A percentile compares a stretch with the other conserved stretches of the same genome.
These are phyloP conservation scores for Pipistrellus pipistrellus DNA, from an alignment of 2,797 vertebrate genomes.

Conservation along the genomic window DNA sequence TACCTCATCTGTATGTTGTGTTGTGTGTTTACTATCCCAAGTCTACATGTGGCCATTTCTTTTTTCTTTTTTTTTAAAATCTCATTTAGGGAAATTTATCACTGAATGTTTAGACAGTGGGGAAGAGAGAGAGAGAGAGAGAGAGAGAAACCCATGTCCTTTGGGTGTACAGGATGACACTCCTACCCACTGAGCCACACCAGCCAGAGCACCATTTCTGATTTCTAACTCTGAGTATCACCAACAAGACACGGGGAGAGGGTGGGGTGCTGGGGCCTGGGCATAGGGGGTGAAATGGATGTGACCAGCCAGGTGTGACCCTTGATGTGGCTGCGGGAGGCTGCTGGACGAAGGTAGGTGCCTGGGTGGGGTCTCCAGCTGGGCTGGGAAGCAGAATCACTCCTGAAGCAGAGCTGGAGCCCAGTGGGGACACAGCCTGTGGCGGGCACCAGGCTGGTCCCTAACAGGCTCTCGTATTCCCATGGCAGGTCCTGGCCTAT, in stretches of 20 bases:
- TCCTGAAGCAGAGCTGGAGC: background rate
- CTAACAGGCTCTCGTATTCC: slow-evolving; percentile 53
- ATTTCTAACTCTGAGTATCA: background rate
- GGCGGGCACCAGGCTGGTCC: background rate
- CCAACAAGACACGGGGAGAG: fast-evolving
- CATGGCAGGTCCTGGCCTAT: slow-evolving; percentile 94
- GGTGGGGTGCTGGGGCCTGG: background rate
- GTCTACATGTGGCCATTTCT: background rate
- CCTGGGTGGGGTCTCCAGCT: background rate
- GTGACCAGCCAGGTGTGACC: background rate
- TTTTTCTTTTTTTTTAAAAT: background rate
- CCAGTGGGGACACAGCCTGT: background rate
- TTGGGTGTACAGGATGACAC: background rate
- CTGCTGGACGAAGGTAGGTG: background rate
- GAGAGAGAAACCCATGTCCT: background rate
- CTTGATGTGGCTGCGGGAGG: background rate
- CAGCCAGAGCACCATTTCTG: background rate
- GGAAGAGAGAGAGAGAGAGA: background rate
- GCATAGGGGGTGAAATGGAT: background rate
- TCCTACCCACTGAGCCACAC: background rate
- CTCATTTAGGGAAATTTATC: background rate
- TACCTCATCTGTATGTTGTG: background rate
- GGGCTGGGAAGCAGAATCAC: background rate
- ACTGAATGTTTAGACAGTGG: background rate
- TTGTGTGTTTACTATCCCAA: background rate